Percentiles rank a stretch among this genome's conserved stretches.
phyloP scores from a whole-genome alignment of 2,888 invertebrate species.

The Apamea crenata region DNA sequence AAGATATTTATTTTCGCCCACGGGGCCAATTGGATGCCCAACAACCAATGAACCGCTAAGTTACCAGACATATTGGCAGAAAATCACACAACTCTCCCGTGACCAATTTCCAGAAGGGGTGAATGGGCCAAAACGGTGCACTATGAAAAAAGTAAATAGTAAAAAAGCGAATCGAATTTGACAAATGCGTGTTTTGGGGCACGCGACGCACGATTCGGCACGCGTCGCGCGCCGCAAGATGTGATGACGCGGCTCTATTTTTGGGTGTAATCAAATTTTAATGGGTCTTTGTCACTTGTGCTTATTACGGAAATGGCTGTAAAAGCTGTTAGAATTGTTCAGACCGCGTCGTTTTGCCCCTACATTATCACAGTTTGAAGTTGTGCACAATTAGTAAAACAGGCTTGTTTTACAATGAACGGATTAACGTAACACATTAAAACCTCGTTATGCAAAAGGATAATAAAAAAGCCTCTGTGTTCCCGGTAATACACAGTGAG shows the following conservation, averaged over 20 bases:
- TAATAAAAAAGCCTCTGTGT: constrained; percentile 39
- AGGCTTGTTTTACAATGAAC: constrained; percentile 15
- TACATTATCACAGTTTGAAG: constrained; percentile 36
- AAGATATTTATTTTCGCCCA: constrained; percentile 66
- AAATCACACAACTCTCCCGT: constrained; percentile 84
- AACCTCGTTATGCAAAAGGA: constrained; percentile 42
- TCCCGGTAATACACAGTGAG: constrained; percentile 49
- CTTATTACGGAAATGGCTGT: constrained; percentile 65
- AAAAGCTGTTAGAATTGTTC: constrained; percentile 53
- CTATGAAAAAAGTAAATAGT: constrained; percentile 84
- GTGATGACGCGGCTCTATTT: constrained; percentile 71
- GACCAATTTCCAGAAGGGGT: constrained; percentile 85
- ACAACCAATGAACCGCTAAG: constrained; percentile 83
- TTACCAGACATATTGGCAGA: constrained; percentile 86
- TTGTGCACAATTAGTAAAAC: constrained; percentile 24
- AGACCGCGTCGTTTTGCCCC: constrained; percentile 17
- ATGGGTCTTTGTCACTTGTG: constrained; percentile 70
- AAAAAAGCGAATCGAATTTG: constrained; percentile 88
- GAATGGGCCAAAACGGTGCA: constrained; percentile 74
- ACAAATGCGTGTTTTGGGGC: constrained; percentile 89
- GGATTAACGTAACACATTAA: constrained; percentile 54
- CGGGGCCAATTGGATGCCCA: constrained; percentile 73
- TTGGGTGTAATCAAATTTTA: constrained; percentile 75
- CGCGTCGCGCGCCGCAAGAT: constrained; percentile 74
- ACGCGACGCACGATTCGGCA: constrained; percentile 84